phyloP scores from a whole-genome alignment of 2,797 vertebrate species.

The Rhinichthys osculus region DNA sequence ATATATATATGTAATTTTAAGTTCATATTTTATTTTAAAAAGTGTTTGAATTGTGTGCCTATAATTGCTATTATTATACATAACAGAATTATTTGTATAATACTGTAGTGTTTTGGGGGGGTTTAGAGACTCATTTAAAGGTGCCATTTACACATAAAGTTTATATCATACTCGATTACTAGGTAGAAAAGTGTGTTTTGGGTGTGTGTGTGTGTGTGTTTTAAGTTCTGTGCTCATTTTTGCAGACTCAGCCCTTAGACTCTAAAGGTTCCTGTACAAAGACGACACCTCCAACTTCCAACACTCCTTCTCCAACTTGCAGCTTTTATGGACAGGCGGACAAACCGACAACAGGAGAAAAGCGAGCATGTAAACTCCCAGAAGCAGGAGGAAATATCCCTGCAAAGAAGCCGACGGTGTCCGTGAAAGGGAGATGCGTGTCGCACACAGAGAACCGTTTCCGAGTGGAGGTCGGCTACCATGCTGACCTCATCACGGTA shows the following conservation, averaged over 20 bases:
- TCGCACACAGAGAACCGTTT: constrained; percentile 82
- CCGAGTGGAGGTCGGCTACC: constrained; percentile 88
- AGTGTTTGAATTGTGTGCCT: neutral
- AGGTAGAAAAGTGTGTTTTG: neutral
- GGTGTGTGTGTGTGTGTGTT: neutral
- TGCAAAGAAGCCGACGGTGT: constrained; percentile 71
- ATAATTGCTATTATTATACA: neutral
- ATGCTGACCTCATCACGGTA: constrained; percentile 83
- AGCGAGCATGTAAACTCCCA: constrained; percentile 52
- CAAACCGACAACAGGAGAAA: constrained; percentile 58
- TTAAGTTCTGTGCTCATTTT: constrained; percentile 22
- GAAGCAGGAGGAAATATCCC: constrained; percentile 45
- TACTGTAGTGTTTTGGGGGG: no score
- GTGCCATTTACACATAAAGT: neutral
- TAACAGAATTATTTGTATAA: no score
- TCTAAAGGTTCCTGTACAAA: constrained; percentile 40
- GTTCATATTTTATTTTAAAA: neutral
- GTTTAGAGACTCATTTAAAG: no score
- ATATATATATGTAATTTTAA: no score
- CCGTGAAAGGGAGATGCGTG: constrained; percentile 83
- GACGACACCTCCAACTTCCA: constrained; percentile 37
- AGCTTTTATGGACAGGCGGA: constrained; percentile 69
- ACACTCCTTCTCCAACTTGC: constrained; percentile 48
- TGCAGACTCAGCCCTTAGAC: constrained; percentile 66
- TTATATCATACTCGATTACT: neutral